Evolutionary conservation across 2,797 vertebrate genomes (phyloP).

Genomic region (Sarcoramphus papa): DNA sequence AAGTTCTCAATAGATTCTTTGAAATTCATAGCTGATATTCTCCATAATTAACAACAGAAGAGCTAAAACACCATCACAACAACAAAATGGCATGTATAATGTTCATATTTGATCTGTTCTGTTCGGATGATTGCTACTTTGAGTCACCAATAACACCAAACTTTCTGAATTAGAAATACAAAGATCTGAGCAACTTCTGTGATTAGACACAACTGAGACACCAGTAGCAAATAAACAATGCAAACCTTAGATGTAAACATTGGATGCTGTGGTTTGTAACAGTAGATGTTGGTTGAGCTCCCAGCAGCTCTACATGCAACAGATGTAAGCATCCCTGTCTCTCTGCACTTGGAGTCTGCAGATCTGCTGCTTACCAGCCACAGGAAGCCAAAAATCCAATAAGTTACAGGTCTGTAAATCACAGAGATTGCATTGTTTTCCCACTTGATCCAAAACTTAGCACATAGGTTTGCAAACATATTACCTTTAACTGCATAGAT

Average conservation of each 20-base stretch:
- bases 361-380: not conserved
- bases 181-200: not conserved
- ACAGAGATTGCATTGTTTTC: not conserved
- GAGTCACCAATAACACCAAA: rapidly evolving
- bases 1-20: not conserved
- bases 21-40: not conserved
- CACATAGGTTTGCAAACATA: not conserved
- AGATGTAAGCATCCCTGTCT: not conserved
- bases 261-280: not conserved
- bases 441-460: not conserved
- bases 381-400: not conserved
- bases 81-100: not conserved
- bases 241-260: not conserved
- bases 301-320: not conserved
- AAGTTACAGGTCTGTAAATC: not conserved
- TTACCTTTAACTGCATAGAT: not conserved
- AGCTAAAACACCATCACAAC: not conserved
- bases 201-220: not conserved
- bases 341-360: not conserved
- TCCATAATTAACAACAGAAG: not conserved
- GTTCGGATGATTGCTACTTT: not conserved
- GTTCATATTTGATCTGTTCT: not conserved
- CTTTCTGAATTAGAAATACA: not conserved
- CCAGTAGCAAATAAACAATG: not conserved
- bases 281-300: not conserved